Evolutionary conservation across 2,888 invertebrate genomes (phyloP).

Genomic region (Himalopsyche kuldschensis): DNA sequence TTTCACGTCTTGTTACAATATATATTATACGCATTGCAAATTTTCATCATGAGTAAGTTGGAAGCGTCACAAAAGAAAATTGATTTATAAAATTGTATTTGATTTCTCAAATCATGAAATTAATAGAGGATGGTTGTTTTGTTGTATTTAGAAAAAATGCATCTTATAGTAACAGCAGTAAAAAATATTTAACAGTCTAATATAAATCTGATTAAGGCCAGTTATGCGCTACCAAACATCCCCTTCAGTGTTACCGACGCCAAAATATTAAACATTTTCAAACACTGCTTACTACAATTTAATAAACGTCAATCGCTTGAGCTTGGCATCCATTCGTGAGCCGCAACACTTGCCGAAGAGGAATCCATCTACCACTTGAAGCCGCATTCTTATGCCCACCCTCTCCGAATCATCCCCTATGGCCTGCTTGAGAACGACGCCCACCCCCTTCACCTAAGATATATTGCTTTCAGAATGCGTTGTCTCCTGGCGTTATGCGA

Average conservation of each 20-base stretch:
- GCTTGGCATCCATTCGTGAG: not conserved
- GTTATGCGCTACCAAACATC: not conserved
- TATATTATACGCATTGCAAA: too few relatives aligned
- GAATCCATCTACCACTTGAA: not conserved
- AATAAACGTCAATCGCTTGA: not conserved
- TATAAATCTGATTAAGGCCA: too few relatives aligned
- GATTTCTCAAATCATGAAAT: too few relatives aligned
- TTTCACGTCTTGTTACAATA: too few relatives aligned
- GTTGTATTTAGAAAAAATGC: too few relatives aligned
- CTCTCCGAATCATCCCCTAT: not conserved
- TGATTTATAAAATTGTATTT: too few relatives aligned
- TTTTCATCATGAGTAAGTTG: too few relatives aligned
- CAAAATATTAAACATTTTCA: not conserved
- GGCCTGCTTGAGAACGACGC: not conserved
- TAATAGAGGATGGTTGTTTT: too few relatives aligned
- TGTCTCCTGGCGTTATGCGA: not conserved
- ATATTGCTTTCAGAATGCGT: conserved; percentile 6
- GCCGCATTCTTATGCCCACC: not conserved
- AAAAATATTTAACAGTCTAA: too few relatives aligned
- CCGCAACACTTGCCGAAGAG: not conserved
- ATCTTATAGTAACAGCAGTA: too few relatives aligned
- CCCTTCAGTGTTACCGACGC: not conserved
- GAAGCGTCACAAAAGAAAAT: too few relatives aligned
- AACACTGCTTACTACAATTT: not conserved
- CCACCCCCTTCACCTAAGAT: not conserved